A percentile compares a stretch with the other conserved stretches of the same genome.
These are phyloP conservation scores for Drosophila pegasa DNA, from an alignment of 2,888 invertebrate genomes.

Conservation along the genomic window DNA sequence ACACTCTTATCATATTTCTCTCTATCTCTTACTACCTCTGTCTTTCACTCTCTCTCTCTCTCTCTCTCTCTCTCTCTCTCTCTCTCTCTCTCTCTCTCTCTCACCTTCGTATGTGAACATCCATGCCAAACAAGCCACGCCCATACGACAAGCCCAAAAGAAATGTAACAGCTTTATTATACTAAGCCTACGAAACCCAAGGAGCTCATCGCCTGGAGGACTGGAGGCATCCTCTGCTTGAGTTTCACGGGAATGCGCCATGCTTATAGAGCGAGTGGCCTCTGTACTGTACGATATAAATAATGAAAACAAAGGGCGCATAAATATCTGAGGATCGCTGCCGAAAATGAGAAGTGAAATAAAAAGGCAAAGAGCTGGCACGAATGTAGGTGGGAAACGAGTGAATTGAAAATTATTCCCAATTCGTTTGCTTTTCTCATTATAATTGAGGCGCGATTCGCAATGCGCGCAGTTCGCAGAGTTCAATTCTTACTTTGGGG, in stretches of 20 bases:
- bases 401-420: constrained; percentile 83
- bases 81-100: too few relatives aligned
- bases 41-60: too few relatives aligned
- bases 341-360: constrained; percentile 3
- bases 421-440: constrained; percentile 83
- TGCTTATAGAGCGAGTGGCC: neutral
- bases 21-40: too few relatives aligned
- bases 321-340: constrained; percentile 69
- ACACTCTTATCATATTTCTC: too few relatives aligned
- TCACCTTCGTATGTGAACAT: constrained; percentile 13
- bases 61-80: neutral
- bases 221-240: constrained; percentile 15
- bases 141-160: constrained; percentile 12
- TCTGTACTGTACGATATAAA: constrained; percentile 53
- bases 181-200: constrained; percentile 4
- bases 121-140: constrained; percentile 53
- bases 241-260: constrained; percentile 12
- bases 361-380: neutral
- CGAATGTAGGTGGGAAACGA: constrained; percentile 78
- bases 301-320: constrained; percentile 65
- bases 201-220: constrained; percentile 24
- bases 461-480: constrained; percentile 18
- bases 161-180: constrained; percentile 69
- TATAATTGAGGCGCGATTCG: constrained; percentile 71
- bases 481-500: constrained; percentile 26